Base-by-base conservation (phyloP, 2,888 invertebrate species). In the Altica lythri region DNA sequence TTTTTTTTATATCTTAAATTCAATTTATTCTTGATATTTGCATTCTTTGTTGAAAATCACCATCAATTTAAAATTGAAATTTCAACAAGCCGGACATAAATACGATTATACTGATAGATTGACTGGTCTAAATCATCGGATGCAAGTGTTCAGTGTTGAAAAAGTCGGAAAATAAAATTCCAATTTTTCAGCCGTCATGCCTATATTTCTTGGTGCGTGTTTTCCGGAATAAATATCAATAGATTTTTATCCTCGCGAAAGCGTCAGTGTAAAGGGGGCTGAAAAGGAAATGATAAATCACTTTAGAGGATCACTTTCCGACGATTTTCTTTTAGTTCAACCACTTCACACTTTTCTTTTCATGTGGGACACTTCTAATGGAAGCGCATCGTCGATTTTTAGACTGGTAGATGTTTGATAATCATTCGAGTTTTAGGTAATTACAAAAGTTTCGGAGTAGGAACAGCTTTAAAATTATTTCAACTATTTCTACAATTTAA, bases 241-340 rank as follows among this genome's bases (percentile, higher is more conserved):
- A 42, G 35, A 44, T 54, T 48, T 44, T 43, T 48, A 44, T 48
- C 48, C 16, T 17, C 13, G 30, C 17, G 43, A 43, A 29, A 17
- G 17, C 27, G n/a, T 8, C n/a, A 30, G 32, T 40, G 34, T 34
- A 34, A 34, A 9, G 22, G 46, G 27, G 64, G 61, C 55, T 63
- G 58, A 53, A 59, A 65, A 63, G 56, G 52, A 56, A 52, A 61
- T 65, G 68, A 69, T 70, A 70, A 70, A 70, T 70, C 69, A 69
- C 69, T 67, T 67, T 64, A 27, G 47, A 30, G 37, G 38, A 48
- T 37, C 37, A 37, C 37, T 27, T 48, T 48, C 37, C 47, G 25
- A 29, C 47, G 17, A 38, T 48, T 25, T 25, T 48, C 12, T 14
- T 38, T 25, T 30, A 29, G 4, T 34, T 27, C 47, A 38, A 12